Evolutionary conservation across 2,113 vertebrate genomes (phyloP).

Genomic region (Laticauda laticaudata): DNA sequence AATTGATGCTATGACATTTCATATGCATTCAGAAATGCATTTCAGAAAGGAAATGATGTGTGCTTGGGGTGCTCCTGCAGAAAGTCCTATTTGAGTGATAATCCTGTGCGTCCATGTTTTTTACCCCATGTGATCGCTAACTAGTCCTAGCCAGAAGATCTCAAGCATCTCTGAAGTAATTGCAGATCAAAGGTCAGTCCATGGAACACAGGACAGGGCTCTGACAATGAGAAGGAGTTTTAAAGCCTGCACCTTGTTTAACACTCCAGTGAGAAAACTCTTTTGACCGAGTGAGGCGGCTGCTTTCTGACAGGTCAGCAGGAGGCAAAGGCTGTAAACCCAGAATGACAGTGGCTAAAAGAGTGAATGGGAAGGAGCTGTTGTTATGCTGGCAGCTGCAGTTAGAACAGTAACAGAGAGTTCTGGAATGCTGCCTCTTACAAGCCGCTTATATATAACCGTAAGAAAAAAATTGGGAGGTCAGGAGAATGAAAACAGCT

Average conservation of each 20-base stretch:
- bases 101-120: not conserved
- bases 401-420: conserved; percentile 5
- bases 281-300: conserved; percentile 18
- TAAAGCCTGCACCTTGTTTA: conserved; percentile 20
- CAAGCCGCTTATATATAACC: not conserved
- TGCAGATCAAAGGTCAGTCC: conserved; percentile 8
- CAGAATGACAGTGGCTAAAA: conserved; percentile 28
- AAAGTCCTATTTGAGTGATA: not conserved
- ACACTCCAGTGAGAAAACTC: conserved; percentile 29
- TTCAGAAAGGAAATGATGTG: not conserved
- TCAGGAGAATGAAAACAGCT: not conserved
- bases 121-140: not conserved
- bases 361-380: conserved; percentile 22
- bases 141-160: not conserved
- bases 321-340: conserved; percentile 40
- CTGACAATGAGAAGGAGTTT: conserved; percentile 9
- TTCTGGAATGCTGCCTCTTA: conserved; percentile 28
- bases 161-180: not conserved
- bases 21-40: no score
- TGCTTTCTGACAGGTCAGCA: conserved; percentile 27
- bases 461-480: conserved; percentile 7
- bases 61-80: no score
- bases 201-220: conserved; percentile 5
- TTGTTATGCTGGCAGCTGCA: conserved; percentile 40
- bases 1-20: not conserved